Evolutionary conservation across 1,140 invertebrate species (phyloP), one percentile per base, ranked within the genome.

Genomic region (Holcopasites calliopsidis): DNA sequence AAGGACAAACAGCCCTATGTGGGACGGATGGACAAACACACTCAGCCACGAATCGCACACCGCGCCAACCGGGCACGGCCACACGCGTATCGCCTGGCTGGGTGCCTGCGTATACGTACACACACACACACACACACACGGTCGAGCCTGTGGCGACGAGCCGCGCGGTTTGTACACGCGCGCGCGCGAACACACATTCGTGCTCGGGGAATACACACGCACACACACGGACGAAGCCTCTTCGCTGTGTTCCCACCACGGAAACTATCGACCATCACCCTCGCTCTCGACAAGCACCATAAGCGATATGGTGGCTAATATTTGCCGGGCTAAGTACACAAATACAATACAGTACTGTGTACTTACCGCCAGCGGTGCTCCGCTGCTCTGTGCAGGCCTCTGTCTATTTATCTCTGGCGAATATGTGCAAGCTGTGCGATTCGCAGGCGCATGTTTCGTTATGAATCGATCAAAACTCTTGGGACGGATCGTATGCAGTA

Each of bases 281-380:
- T 86, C 79, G 77, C 83, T 86, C n/a, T n/a, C 85, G 73, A 87
- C 89, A 89, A 89, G 87, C 89, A 88, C 85, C 87, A 89, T 90
- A 90, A 89, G 89, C 90, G 90, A 91, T 91, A 91, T 89, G 88
- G 86, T 90, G 86, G 89, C 90, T 91, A 91, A 91, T 90, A 91
- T 91, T 91, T 91, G 88, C 88, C 84, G 82, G 88, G 84, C 88
- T 85, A 84, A 87, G 89, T 87, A 90, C 81, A 90, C 88, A 91
- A 90, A 90, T 88, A 89, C 89, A 86, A 89, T 90, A 86, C 84
- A 88, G 83, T 82, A 52, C 77, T 79, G 85, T 86, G 86, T 87
- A 83, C 73, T 55, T 18, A 47, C 62, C 13, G 69, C 38, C 85
- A 84, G 85, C 79, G 85, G 82, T 77, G 70, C 84, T 85, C 80